phyloP scores from a whole-genome alignment of 1,140 invertebrate genomes.

The Solenopsis invicta region DNA sequence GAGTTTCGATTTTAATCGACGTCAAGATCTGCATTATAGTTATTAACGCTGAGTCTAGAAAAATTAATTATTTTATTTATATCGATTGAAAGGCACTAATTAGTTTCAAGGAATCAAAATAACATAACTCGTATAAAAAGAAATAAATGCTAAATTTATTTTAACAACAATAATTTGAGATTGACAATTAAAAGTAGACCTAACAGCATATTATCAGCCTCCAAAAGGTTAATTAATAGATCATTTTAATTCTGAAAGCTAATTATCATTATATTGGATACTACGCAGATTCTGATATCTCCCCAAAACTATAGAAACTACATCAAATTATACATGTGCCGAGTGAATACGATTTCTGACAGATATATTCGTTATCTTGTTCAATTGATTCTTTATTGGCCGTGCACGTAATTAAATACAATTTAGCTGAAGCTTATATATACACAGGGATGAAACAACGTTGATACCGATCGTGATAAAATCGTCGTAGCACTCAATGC shows the following conservation, averaged over 20 bases:
- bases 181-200: too few species aligned
- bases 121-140: too few species aligned
- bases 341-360: constrained; percentile 16
- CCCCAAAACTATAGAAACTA: not conserved
- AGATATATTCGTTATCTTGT: not conserved
- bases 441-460: not conserved
- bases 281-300: not conserved
- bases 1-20: not conserved
- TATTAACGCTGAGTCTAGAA: too few species aligned
- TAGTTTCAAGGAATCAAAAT: too few species aligned
- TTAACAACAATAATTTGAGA: too few species aligned
- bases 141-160: too few species aligned
- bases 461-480: not conserved
- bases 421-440: not conserved
- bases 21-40: too few species aligned
- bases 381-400: constrained; percentile 10
- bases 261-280: not conserved
- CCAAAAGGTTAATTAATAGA: not conserved
- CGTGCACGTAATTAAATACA: constrained; percentile 19
- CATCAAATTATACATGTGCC: not conserved
- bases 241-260: constrained; percentile 2
- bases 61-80: too few species aligned
- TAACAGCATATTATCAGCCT: too few species aligned
- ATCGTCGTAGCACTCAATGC: not conserved
- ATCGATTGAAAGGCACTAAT: too few species aligned